These are phyloP conservation scores for Temnothorax ravouxi DNA, from an alignment of 2,888 invertebrate genomes.

Conservation along the genomic window DNA sequence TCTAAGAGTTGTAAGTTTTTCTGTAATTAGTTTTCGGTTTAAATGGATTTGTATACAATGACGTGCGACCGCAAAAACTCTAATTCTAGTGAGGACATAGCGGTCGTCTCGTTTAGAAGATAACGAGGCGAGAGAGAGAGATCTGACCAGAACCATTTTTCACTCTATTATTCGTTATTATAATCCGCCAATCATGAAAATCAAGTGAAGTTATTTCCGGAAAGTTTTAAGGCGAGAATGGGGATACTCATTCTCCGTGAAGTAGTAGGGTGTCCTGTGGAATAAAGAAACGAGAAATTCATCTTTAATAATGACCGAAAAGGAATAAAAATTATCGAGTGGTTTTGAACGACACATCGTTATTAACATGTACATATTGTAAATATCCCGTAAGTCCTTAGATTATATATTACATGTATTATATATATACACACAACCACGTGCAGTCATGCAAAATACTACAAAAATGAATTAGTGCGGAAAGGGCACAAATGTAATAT, in stretches of 20 bases:
- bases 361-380: slow-evolving; percentile 85
- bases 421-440: slow-evolving; percentile 77
- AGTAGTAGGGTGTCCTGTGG: background rate
- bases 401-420: slow-evolving; percentile 84
- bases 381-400: slow-evolving; percentile 84
- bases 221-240: slow-evolving; percentile 28
- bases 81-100: slow-evolving; percentile 31
- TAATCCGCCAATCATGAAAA: slow-evolving; percentile 44
- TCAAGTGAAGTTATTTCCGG: slow-evolving; percentile 65
- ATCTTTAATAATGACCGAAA: slow-evolving; percentile 67
- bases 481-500: slow-evolving; percentile 86
- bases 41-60: slow-evolving; percentile 73
- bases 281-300: slow-evolving; percentile 47
- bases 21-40: slow-evolving; percentile 75
- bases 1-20: slow-evolving; percentile 76
- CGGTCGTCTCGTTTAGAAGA: slow-evolving; percentile 45
- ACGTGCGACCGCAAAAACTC: slow-evolving; percentile 3
- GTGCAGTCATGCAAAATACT: slow-evolving; percentile 80
- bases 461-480: slow-evolving; percentile 81
- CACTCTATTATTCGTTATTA: slow-evolving; percentile 64
- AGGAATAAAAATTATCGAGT: slow-evolving; percentile 75
- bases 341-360: slow-evolving; percentile 79
- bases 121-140: slow-evolving; percentile 65
- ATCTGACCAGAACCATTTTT: slow-evolving; percentile 73
- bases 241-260: background rate